Evolutionary conservation across 1,140 invertebrate species (phyloP).

Genomic region (Sminthurides bifidus): DNA sequence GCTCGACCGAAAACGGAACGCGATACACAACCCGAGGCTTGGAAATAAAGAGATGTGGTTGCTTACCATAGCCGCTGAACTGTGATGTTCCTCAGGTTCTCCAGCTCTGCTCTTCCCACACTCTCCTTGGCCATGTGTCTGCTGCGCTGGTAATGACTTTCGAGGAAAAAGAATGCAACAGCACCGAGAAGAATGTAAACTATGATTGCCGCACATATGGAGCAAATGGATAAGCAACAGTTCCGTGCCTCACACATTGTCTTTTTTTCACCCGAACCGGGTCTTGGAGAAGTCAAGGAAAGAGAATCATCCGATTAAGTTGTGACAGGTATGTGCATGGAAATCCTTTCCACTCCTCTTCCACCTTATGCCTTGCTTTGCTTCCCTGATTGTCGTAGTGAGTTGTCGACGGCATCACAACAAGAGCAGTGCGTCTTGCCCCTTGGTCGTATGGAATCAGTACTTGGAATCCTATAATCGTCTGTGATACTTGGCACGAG

Average conservation of each 20-base stretch:
- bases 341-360: no score
- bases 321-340: no score
- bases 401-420: no score
- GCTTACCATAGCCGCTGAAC: slow-evolving; percentile 31
- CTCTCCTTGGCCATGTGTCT: slow-evolving; percentile 27
- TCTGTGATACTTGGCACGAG: no score
- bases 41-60: background rate
- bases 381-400: no score
- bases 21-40: background rate
- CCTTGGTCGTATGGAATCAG: no score
- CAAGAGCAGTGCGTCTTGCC: no score
- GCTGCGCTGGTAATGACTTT: slow-evolving; percentile 38
- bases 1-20: background rate
- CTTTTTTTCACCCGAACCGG: background rate
- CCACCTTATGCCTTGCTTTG: no score
- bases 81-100: slow-evolving; percentile 26
- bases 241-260: slow-evolving; percentile 26
- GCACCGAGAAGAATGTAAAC: slow-evolving; percentile 49
- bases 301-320: no score
- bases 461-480: no score
- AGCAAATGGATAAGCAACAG: slow-evolving; percentile 34
- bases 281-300: no score
- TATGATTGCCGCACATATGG: slow-evolving; percentile 44
- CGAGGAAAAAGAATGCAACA: slow-evolving; percentile 47
- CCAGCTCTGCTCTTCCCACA: slow-evolving; percentile 20